Conservation (phyloP, 2,797 vertebrate genomes). For the Spheniscus humboldti region DNA sequence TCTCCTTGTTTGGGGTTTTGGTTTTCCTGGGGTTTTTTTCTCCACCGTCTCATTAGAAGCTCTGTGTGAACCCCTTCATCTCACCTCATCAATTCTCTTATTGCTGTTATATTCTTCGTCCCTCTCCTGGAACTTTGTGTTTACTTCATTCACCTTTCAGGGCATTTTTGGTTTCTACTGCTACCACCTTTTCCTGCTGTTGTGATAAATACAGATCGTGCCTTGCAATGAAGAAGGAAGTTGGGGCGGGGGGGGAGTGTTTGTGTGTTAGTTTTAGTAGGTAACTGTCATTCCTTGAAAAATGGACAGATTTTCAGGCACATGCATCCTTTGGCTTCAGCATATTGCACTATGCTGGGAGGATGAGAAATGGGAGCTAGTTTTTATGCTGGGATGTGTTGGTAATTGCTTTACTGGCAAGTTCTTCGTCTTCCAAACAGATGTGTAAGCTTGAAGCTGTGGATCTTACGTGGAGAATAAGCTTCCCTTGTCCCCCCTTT, state of each 20-base stretch:
- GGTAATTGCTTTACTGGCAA: background rate
- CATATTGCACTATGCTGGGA: accelerated
- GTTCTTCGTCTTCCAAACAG: background rate
- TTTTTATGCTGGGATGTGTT: background rate
- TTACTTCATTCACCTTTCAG: background rate
- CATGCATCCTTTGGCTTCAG: background rate
- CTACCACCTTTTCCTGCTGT: background rate
- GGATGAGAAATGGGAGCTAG: background rate
- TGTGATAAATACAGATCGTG: background rate
- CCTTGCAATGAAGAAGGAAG: background rate
- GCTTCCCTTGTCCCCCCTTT: background rate
- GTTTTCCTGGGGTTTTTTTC: background rate
- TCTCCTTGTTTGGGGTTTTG: background rate
- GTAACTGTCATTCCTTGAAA: background rate
- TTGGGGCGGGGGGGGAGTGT: too few relatives aligned
- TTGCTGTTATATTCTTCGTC: background rate
- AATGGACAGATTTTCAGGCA: background rate
- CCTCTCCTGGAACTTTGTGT: background rate
- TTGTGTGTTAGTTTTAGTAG: background rate
- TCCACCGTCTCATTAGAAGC: background rate
- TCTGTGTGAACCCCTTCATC: background rate
- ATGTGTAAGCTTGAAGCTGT: background rate
- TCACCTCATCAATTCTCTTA: background rate
- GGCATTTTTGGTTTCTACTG: background rate
- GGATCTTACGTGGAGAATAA: background rate